Percentiles rank a stretch among this genome's conserved stretches.
phyloP scores from a whole-genome alignment of 1,140 invertebrate genomes.

The Acromyrmex echinatior region DNA sequence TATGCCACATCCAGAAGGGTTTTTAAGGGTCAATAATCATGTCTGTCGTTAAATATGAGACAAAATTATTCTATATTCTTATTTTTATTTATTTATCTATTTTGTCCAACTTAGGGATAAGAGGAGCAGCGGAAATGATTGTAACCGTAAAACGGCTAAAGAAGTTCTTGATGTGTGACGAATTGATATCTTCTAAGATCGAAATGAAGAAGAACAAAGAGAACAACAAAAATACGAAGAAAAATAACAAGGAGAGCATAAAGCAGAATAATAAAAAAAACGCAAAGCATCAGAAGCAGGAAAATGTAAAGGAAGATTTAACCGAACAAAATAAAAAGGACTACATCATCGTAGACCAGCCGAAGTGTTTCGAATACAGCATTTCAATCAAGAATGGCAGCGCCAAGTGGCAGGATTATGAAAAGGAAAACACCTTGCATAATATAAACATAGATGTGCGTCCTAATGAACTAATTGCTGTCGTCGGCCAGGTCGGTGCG shows the following conservation, averaged over 20 bases:
- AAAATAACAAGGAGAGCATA: neutral
- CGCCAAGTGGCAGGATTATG: conserved; percentile 82
- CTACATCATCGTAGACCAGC: neutral
- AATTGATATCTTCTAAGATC: conserved; percentile 78
- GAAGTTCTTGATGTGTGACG: conserved; percentile 89
- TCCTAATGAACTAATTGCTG: conserved; percentile 89
- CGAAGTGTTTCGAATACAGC: conserved; percentile 5
- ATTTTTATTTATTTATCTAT: neutral
- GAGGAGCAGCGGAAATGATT: conserved; percentile 87
- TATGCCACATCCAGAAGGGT: too few species aligned
- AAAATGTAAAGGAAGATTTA: conserved; percentile 46
- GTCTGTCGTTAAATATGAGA: neutral
- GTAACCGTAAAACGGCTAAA: conserved; percentile 91
- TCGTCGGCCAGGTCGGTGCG: conserved; percentile 93
- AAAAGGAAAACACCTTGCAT: conserved; percentile 84
- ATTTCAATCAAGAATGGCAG: conserved; percentile 80
- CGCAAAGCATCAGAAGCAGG: neutral
- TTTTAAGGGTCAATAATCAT: neutral
- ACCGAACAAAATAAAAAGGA: neutral
- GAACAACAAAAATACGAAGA: neutral
- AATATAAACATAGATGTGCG: conserved; percentile 88
- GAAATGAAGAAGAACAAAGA: conserved; percentile 65
- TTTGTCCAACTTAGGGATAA: conserved; percentile 79
- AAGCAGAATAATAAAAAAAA: conserved; percentile 62
- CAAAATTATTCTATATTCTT: neutral